phyloP scores from a whole-genome alignment of 2,113 vertebrate species.

The Festucalex cinctus region DNA sequence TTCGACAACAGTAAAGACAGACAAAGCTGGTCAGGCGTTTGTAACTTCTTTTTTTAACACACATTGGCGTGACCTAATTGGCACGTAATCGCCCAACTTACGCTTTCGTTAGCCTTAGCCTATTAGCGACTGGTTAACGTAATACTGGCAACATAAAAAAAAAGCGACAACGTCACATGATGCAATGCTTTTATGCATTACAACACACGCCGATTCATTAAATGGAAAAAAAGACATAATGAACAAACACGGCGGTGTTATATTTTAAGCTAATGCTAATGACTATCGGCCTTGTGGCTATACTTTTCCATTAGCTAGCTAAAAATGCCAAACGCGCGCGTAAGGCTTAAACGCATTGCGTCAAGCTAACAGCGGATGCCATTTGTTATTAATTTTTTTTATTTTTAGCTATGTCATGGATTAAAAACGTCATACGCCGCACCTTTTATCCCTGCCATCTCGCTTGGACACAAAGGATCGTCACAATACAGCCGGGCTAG shows the following conservation, averaged over 20 bases:
- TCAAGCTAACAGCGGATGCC: not conserved
- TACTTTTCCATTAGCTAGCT: not conserved
- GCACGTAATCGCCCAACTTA: slow-evolving; percentile 17
- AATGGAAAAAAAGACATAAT: not conserved
- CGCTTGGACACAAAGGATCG: slow-evolving; percentile 58
- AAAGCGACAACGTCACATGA: no score
- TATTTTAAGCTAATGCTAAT: not conserved
- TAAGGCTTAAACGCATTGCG: not conserved
- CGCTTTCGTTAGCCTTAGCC: slow-evolving; percentile 37
- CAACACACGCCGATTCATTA: no score
- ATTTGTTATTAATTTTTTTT: not conserved
- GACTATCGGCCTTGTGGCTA: not conserved
- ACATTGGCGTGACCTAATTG: slow-evolving; percentile 10
- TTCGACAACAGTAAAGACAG: slow-evolving; percentile 1
- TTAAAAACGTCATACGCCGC: not conserved
- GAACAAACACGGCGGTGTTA: not conserved
- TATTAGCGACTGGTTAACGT: not conserved
- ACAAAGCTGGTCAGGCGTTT: not conserved
- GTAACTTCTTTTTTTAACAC: not conserved
- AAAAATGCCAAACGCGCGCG: not conserved
- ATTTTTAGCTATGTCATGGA: not conserved
- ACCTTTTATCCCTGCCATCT: slow-evolving; percentile 80
- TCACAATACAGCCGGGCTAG: slow-evolving; percentile 35
- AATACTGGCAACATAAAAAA: not conserved
- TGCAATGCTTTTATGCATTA: no score